These are phyloP conservation scores for Notarius quadriscutis DNA, from an alignment of 2,113 vertebrate genomes.

Conservation along the genomic window DNA sequence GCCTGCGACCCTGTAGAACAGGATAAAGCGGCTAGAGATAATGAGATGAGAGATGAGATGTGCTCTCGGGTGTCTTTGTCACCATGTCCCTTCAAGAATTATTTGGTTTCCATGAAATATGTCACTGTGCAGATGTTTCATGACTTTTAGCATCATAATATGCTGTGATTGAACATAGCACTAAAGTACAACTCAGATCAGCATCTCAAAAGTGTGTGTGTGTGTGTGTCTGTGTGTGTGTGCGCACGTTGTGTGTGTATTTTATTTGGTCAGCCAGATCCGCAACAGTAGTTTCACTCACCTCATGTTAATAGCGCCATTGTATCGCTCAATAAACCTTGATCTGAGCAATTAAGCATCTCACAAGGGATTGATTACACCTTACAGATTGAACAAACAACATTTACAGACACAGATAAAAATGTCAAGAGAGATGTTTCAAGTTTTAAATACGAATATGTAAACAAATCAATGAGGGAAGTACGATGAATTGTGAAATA, in stretches of 20 bases:
- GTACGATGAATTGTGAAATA: not conserved
- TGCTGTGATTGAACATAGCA: not conserved
- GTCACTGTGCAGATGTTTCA: not conserved
- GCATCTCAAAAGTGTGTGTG: conserved; percentile 10
- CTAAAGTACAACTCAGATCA: not conserved
- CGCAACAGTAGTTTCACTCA: conserved; percentile 46
- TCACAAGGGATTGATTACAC: conserved; percentile 41
- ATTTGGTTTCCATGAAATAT: not conserved
- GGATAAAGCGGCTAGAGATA: no score
- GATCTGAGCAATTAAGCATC: conserved; percentile 45
- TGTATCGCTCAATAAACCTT: conserved; percentile 39
- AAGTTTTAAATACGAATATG: conserved; percentile 15
- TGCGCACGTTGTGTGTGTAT: not conserved
- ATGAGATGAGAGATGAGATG: no score
- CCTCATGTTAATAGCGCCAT: conserved; percentile 38
- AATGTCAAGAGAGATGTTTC: conserved; percentile 27
- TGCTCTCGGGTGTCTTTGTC: not conserved
- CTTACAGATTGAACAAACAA: conserved; percentile 38
- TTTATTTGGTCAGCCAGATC: conserved; percentile 21
- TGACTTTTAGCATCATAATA: not conserved
- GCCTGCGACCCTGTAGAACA: no score
- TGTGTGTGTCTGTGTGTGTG: no score
- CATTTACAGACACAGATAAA: conserved; percentile 32
- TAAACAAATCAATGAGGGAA: not conserved
- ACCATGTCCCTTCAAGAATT: not conserved